Evolutionary conservation across 1,140 invertebrate species (phyloP).

Genomic region (Heterodera schachtii): DNA sequence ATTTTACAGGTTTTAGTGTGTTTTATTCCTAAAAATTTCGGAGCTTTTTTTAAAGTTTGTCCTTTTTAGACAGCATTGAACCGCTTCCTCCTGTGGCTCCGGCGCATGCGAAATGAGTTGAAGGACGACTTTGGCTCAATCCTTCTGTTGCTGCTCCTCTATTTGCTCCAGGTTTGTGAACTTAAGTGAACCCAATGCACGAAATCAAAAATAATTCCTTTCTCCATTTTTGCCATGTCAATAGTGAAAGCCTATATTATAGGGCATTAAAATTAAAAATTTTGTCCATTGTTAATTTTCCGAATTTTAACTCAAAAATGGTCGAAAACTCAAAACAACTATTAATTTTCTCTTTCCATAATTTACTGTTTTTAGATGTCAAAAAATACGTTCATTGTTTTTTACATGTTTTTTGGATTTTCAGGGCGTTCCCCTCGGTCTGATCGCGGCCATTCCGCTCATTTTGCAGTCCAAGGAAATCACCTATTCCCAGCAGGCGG

Average conservation of each 20-base stretch:
- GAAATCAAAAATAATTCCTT: not conserved
- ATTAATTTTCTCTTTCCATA: too few species aligned
- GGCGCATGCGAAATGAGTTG: constrained; percentile 50
- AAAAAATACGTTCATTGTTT: too few species aligned
- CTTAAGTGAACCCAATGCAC: too few species aligned
- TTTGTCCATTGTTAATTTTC: too few species aligned
- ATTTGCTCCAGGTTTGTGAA: constrained; percentile 58
- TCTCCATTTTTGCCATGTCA: not conserved
- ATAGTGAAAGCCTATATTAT: too few species aligned
- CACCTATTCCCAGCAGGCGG: constrained; percentile 89
- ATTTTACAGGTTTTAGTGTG: too few species aligned
- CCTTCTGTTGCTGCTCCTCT: constrained; percentile 57
- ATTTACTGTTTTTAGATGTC: too few species aligned
- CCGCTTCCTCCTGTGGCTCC: constrained; percentile 45
- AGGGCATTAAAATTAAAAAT: too few species aligned
- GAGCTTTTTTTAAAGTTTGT: not conserved
- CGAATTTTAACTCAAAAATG: too few species aligned
- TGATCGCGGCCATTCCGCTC: constrained; percentile 87
- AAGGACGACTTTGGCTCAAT: constrained; percentile 65
- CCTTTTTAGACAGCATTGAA: constrained; percentile 39
- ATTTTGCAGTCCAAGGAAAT: constrained; percentile 86
- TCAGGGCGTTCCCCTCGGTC: constrained; percentile 92
- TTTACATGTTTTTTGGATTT: constrained; percentile 67
- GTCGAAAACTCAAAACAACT: too few species aligned
- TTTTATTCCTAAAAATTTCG: not conserved